Base-by-base conservation (phyloP, 2,113 vertebrate species). In the Cryptomyrus ogoouensis region DNA sequence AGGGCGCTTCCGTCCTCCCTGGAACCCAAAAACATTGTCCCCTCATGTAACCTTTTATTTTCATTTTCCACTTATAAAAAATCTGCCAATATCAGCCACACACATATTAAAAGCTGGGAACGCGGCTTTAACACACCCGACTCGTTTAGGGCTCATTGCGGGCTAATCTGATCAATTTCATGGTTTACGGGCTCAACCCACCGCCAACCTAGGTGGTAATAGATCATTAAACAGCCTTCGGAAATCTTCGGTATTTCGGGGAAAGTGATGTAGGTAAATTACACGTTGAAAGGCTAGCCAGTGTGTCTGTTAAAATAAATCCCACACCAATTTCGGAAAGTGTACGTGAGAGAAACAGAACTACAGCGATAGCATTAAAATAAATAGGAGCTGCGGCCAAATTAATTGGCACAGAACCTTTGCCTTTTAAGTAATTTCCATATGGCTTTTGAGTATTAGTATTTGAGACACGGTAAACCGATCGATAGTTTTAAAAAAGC, bases 121-220 rank as follows among this genome's bases (percentile, higher is more conserved):
- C 89, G 93, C 93, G 92, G 91, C 90, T 92, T 94, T 94, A 93
- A 94, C 92, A 92, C 89, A 88, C 62, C 89, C 58, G 83, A 62
- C 90, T 93, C 89, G 91, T 93, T 93, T 93, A 91, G 90, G 94
- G 93, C 91, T 95, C 94, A 93, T 93, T 92, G 94, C 93, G 90
- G 90, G 92, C 93, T 94, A 96, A 96, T 96, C 96, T 95, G 95
- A 95, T 96, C 95, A 93, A 96, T 96, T 96, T 96, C 95, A 95
- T 94, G 95, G 93, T 91, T 93, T 89, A 92, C 90, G 92, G 89
- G 92, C 92, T 90, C 92, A 91, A 92, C 93, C 92, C 92, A 39
- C 87, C 92, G 90, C 91, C 90, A 90, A 91, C 93, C 93, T 93
- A 93, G 91, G 93, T 93, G 93, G 83, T 92, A 93, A 95, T 95